Percentiles rank a stretch among this genome's conserved stretches.
Evolutionary conservation across 2,113 vertebrate species (phyloP).

Genomic region (Tauraco erythrolophus): DNA sequence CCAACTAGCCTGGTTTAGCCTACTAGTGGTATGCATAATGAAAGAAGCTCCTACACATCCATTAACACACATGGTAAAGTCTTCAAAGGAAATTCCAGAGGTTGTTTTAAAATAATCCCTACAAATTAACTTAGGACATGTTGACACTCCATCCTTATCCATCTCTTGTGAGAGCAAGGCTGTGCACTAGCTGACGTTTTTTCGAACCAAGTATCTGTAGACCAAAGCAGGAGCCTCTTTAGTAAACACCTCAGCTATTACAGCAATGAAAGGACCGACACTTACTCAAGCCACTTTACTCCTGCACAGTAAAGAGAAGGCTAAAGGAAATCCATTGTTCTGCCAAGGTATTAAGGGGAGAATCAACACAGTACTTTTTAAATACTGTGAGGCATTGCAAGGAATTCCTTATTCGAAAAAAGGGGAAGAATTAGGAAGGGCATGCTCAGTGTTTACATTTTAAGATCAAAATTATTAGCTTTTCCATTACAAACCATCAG

Average conservation of each 20-base stretch:
- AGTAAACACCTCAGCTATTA: background rate
- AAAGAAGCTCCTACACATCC: background rate
- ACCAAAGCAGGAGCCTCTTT: background rate
- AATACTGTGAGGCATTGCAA: background rate
- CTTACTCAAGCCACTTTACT: background rate
- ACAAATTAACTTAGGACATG: background rate
- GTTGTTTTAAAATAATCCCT: background rate
- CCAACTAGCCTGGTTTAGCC: background rate
- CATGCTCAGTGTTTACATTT: background rate
- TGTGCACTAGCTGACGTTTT: background rate
- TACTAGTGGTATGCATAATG: background rate
- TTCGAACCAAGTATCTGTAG: background rate
- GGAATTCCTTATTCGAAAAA: background rate
- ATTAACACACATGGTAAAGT: background rate
- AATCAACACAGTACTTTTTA: background rate
- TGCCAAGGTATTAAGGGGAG: background rate
- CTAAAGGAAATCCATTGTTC: conserved; percentile 19
- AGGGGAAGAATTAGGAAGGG: background rate
- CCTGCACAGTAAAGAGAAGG: background rate
- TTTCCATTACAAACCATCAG: background rate
- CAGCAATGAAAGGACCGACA: background rate
- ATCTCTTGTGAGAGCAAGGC: background rate
- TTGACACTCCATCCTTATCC: background rate
- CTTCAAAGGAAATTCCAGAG: background rate
- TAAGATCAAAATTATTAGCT: background rate